Base-by-base conservation (phyloP, 2,113 vertebrate genomes). In the Piaya cayana region DNA sequence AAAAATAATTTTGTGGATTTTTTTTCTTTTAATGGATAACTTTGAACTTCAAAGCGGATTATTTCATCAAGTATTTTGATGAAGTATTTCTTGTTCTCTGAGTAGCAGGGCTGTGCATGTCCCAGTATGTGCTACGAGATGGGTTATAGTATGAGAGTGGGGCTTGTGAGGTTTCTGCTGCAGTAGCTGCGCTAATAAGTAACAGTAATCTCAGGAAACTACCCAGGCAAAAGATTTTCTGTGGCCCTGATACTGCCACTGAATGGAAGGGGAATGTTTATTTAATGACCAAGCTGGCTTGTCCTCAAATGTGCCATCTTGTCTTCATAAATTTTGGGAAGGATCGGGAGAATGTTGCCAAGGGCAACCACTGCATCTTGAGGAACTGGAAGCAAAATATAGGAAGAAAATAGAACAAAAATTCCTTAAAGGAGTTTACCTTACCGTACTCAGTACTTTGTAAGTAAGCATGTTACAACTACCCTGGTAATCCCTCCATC, bases 331-430 rank as follows among this genome's bases (percentile, higher is more conserved):
- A 82, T 92, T 86, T 90, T 43, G 62, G 43, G 62, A 82, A 90
- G 72, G 77, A 90, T 77, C 37, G 0, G 15, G 50, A 91, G 64
- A 81, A 78, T 9, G 53, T 96, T 95, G 79, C 94, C 76, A 93
- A 64, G 88, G 85, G 91, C 92, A 96, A 90, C 90, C 72, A 72
- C 49, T 75, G 60, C 68, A 60, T 95, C 56, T 80, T 78, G 59
- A 91, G 82, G 90, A 80, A 86, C 0, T 88, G 64, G 60, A 88
- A 96, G 74, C 1, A 8, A 78, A 93, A 69, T 53, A 32, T 9
- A 47, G 34, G n/a, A 88, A 86, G 76, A 93, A 94, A 90, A 90
- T 18, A 90, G 75, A 90, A 75, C 56, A 88, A 82, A 70, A 52
- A 56, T 64, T 81, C 79, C 68, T 86, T 93, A 75, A 64, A 92